A percentile compares a stretch with the other conserved stretches of the same genome.
Conservation (phyloP, 2,113 vertebrate species). For the Lasiurus cinereus region DNA sequence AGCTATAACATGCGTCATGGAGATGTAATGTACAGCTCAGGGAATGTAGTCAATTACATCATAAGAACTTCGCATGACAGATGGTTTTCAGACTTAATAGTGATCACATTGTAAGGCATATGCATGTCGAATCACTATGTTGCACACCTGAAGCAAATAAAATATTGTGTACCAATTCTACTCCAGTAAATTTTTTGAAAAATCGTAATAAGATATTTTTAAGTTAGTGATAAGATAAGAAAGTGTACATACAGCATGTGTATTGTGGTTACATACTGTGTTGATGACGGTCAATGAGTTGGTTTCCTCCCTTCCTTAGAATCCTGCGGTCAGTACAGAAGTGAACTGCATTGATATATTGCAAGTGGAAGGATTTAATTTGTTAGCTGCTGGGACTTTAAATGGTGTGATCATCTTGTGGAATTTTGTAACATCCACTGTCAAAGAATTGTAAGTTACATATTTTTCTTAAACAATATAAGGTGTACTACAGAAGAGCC, state of each 20-base stretch:
- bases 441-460: slow-evolving; percentile 86
- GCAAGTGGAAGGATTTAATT: slow-evolving; percentile 79
- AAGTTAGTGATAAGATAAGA: neutral
- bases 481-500: neutral
- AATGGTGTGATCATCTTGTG: slow-evolving; percentile 86
- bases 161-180: neutral
- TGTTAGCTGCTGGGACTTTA: slow-evolving; percentile 85
- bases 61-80: neutral
- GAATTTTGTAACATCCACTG: slow-evolving; percentile 83
- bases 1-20: no score
- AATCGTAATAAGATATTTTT: neutral
- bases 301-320: slow-evolving; percentile 78
- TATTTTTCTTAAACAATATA: slow-evolving; percentile 43
- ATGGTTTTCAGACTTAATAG: neutral
- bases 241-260: neutral
- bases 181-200: neutral
- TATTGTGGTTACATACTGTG: neutral
- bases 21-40: neutral
- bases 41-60: neutral
- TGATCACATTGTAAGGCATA: neutral
- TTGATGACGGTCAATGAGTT: neutral
- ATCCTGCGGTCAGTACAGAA: slow-evolving; percentile 41
- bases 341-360: slow-evolving; percentile 86
- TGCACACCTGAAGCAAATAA: neutral
- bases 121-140: neutral